phyloP scores from a whole-genome alignment of 2,888 invertebrate genomes.

The Conomelus anceps region DNA sequence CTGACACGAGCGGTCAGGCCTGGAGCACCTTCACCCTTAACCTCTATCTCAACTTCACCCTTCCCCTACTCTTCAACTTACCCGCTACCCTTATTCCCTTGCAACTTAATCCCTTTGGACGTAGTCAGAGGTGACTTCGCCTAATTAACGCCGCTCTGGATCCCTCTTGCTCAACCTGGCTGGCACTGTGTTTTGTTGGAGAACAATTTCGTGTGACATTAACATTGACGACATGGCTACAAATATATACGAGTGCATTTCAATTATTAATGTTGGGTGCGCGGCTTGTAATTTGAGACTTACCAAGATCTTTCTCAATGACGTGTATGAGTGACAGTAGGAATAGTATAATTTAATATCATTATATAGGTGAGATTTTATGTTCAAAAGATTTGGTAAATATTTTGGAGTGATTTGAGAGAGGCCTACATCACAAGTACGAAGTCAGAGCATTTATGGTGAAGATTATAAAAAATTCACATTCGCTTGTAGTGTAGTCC shows the following conservation, averaged over 20 bases:
- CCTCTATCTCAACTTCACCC: background rate
- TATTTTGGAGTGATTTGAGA: too few species aligned
- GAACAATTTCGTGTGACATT: background rate
- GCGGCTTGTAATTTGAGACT: background rate
- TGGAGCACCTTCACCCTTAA: background rate
- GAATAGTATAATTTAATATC: too few species aligned
- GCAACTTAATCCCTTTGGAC: background rate
- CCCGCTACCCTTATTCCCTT: too few species aligned
- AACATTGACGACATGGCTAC: background rate
- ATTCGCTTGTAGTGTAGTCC: too few species aligned
- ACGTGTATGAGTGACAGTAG: too few species aligned
- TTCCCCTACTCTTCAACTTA: background rate
- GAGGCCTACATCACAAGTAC: too few species aligned
- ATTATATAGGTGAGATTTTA: too few species aligned
- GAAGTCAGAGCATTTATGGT: too few species aligned
- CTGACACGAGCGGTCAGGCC: background rate
- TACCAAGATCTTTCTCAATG: background rate
- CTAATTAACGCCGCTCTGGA: background rate
- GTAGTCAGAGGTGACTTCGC: background rate
- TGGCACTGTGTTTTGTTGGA: background rate
- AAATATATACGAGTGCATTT: background rate
- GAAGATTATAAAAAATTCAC: too few species aligned
- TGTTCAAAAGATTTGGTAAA: too few species aligned
- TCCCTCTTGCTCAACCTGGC: background rate
- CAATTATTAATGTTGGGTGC: background rate